These are phyloP conservation scores for Cremastobaeus sp. DNA, from an alignment of 2,888 invertebrate genomes.

Conservation along the genomic window DNA sequence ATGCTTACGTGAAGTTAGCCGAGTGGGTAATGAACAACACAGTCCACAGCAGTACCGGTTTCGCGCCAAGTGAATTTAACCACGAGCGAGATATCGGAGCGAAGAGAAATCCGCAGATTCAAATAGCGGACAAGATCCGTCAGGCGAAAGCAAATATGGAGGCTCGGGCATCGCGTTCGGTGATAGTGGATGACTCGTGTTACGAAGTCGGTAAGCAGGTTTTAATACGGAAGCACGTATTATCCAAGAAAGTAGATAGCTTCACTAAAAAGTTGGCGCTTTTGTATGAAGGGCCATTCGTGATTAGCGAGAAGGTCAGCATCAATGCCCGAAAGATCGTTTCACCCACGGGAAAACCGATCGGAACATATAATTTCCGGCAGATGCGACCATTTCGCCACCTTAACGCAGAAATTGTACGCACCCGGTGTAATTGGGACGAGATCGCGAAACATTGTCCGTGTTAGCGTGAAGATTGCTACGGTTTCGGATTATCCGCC, in stretches of 20 bases:
- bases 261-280: background rate
- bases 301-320: background rate
- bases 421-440: too few species aligned
- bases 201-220: background rate
- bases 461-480: too few species aligned
- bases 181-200: too few species aligned
- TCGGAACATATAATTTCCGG: constrained; percentile 4
- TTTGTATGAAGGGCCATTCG: constrained; percentile 1
- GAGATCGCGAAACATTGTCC: too few species aligned
- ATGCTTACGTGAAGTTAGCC: background rate
- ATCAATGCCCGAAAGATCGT: background rate
- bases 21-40: constrained; percentile 4
- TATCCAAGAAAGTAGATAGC: background rate
- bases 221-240: background rate
- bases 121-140: too few species aligned
- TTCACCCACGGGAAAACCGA: background rate
- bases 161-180: too few species aligned
- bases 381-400: too few species aligned
- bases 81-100: too few species aligned
- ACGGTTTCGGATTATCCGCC: too few species aligned
- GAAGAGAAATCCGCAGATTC: too few species aligned
- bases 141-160: too few species aligned
- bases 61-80: background rate
- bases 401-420: too few species aligned
- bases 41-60: background rate